These are phyloP conservation scores for Periophthalmus magnuspinnatus DNA, from an alignment of 2,797 vertebrate species.

Conservation along the genomic window DNA sequence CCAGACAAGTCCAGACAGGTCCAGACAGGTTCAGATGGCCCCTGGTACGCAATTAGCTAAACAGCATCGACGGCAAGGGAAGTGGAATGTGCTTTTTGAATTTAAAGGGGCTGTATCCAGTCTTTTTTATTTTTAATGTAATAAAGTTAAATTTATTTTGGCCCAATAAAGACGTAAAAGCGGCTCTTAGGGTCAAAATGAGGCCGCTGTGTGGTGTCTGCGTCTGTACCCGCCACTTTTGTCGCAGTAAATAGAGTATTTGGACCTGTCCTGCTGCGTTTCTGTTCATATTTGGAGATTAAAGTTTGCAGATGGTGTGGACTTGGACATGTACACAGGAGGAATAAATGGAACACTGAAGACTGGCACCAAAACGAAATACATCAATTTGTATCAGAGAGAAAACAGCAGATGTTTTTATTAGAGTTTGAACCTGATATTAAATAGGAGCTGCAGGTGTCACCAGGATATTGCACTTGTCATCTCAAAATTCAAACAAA, in stretches of 20 bases:
- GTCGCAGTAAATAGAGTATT: too few relatives aligned
- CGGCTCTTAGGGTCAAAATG: too few relatives aligned
- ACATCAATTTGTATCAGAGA: not conserved
- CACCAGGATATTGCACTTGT: not conserved
- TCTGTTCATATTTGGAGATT: not conserved
- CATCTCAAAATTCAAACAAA: too few relatives aligned
- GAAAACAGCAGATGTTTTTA: not conserved
- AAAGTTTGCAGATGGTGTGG: not conserved
- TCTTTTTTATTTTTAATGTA: too few relatives aligned
- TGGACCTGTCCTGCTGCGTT: too few relatives aligned
- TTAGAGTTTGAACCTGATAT: not conserved
- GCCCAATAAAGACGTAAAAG: too few relatives aligned
- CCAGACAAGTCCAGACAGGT: conserved; percentile 29
- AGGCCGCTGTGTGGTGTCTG: too few relatives aligned
- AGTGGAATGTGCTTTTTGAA: not conserved
- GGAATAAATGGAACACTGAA: not conserved
- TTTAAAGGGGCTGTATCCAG: too few relatives aligned
- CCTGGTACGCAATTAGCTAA: not conserved
- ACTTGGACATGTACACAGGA: not conserved
- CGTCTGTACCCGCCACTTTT: too few relatives aligned
- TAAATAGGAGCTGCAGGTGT: not conserved
- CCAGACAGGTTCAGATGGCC: conserved; percentile 13
- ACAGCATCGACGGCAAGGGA: not conserved
- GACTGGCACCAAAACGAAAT: not conserved
- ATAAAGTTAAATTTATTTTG: too few relatives aligned